These are phyloP conservation scores for Piprites chloris DNA, from an alignment of 2,113 vertebrate species.

Conservation along the genomic window DNA sequence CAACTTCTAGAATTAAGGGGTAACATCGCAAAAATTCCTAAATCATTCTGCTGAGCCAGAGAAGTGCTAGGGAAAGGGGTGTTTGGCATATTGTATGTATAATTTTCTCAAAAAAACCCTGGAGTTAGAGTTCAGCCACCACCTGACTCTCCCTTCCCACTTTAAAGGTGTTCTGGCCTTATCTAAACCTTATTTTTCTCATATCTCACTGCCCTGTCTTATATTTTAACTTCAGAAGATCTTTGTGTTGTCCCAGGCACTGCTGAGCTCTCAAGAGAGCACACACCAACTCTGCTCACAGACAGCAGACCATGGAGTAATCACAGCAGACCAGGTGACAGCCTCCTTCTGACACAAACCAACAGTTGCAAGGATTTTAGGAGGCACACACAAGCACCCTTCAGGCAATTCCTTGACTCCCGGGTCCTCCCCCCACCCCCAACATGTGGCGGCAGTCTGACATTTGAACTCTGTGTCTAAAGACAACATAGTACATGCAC, in stretches of 20 bases:
- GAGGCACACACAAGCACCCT: background rate
- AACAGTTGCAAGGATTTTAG: background rate
- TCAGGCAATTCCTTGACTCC: fast-evolving
- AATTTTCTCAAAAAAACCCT: background rate
- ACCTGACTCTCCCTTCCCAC: background rate
- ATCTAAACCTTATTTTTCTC: background rate
- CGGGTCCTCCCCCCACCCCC: too few relatives aligned
- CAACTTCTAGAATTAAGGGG: background rate
- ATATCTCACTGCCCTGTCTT: background rate
- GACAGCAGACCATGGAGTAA: background rate
- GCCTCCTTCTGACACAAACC: background rate
- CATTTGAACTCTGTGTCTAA: background rate
- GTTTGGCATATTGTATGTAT: background rate
- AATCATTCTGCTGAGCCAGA: background rate
- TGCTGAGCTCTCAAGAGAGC: background rate
- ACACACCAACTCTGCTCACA: background rate
- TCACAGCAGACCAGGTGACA: background rate
- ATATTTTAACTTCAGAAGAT: background rate
- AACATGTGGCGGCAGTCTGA: background rate
- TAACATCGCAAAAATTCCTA: background rate
- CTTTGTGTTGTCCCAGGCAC: background rate
- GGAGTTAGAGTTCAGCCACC: background rate
- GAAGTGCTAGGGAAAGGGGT: background rate
- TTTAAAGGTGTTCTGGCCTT: background rate
- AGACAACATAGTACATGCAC: background rate